phyloP scores from a whole-genome alignment of 2,113 vertebrate species.

The Oreochromis niloticus region DNA sequence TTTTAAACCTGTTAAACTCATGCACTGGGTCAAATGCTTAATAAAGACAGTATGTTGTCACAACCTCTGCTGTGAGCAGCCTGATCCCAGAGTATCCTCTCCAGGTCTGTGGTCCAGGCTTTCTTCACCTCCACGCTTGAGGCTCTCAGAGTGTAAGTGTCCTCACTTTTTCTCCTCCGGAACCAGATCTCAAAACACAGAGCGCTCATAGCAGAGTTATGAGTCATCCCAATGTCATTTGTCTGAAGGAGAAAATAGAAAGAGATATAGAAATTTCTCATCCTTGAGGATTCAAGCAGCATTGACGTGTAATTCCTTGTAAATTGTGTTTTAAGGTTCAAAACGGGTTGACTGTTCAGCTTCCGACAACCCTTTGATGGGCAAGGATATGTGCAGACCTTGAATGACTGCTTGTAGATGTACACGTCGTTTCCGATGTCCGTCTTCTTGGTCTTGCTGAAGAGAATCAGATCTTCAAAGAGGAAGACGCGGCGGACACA shows the following conservation, averaged over 20 bases:
- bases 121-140: conserved; percentile 66
- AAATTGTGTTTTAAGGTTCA: background rate
- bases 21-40: background rate
- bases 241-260: conserved; percentile 49
- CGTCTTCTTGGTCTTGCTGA: conserved; percentile 76
- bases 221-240: conserved; percentile 75
- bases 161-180: conserved; percentile 70
- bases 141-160: conserved; percentile 72
- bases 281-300: background rate
- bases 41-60: background rate
- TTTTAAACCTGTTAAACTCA: background rate
- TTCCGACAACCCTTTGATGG: background rate
- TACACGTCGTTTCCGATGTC: conserved; percentile 74
- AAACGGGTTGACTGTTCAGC: background rate
- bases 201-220: conserved; percentile 58
- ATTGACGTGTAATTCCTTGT: background rate
- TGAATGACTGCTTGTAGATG: conserved; percentile 79
- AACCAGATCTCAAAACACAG: conserved; percentile 80
- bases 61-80: conserved; percentile 71
- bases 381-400: conserved; percentile 53
- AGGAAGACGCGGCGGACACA: conserved; percentile 74
- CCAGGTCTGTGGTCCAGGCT: conserved; percentile 74
- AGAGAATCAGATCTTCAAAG: conserved; percentile 76
- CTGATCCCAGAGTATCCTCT: conserved; percentile 75
- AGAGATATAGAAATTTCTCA: background rate